phyloP scores from a whole-genome alignment of 2,888 invertebrate genomes.

The Herminia tarsipennalis region DNA sequence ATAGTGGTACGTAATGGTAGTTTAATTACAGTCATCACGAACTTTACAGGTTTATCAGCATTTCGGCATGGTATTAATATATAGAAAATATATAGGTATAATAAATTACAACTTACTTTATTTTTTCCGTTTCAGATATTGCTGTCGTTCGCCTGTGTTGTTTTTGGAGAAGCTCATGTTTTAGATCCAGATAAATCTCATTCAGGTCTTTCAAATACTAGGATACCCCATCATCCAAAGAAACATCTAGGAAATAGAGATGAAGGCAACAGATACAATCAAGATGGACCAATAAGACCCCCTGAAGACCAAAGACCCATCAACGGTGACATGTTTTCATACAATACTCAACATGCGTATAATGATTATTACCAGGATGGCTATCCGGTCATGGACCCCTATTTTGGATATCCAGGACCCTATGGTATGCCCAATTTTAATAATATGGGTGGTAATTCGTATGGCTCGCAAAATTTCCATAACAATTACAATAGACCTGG shows the following conservation, averaged over 20 bases:
- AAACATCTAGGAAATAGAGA: not conserved
- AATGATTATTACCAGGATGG: not conserved
- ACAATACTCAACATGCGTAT: not conserved
- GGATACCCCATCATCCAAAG: not conserved
- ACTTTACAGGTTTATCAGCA: no score
- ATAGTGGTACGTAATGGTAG: no score
- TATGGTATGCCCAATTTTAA: not conserved
- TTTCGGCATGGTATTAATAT: no score
- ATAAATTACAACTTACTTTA: no score
- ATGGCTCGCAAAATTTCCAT: not conserved
- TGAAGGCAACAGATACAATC: not conserved
- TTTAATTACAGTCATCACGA: no score
- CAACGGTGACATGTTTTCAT: not conserved
- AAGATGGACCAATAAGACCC: no score
- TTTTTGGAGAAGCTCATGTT: slow-evolving; percentile 11
- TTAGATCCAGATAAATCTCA: not conserved
- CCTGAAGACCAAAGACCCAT: not conserved
- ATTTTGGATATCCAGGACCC: not conserved
- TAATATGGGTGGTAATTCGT: slow-evolving; percentile 1
- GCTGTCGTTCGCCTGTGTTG: slow-evolving; percentile 13
- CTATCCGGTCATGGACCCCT: not conserved
- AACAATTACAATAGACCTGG: not conserved
- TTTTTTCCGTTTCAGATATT: slow-evolving; percentile 30
- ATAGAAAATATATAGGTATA: no score
- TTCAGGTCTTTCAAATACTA: not conserved